Base-by-base conservation (phyloP, 2,113 vertebrate genomes). In the Myrmophylax atrothorax region DNA sequence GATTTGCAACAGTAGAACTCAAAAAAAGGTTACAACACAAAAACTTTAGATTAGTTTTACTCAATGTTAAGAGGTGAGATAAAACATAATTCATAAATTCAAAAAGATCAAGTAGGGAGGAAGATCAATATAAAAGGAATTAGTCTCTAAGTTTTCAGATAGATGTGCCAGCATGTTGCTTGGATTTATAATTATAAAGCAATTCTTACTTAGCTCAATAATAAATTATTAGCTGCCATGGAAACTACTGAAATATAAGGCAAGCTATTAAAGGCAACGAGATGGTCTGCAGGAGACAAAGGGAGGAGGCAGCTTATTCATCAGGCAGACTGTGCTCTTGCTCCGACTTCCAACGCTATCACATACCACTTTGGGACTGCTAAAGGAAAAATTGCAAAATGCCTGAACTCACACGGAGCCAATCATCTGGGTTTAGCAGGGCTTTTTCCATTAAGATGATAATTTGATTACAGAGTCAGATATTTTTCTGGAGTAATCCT, bases 151-250 rank as follows among this genome's bases (percentile, higher is more conserved):
- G 47, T 94, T 96, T 81, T 60, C 79, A 90, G 73, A 94, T 33
- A 68, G 63, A 90, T 92, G 88, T 87, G 82, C 93, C 79, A 93
- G 86, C 92, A 79, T 92, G 79, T 67, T 94, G 80, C 86, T 90
- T 90, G 44, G 88, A 84, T 96, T 97, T 96, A 74, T 90, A 96
- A 96, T 95, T 97, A 94, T 84, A 93, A 96, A 97, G 88, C 64
- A 94, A 84, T 96, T 93, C 96, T 94, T 95, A 89, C 80, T 92
- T 74, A 92, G 90, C 77, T 96, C 92, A 90, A 59, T 96, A 95
- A 95, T 95, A 96, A 96, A 96, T 95, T 97, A 92, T 90, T 93
- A 92, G 93, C 92, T 97, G 83, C 94, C 90, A 96, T 95, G 66
- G 94, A 91, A 97, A 97, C 96, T 38, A 47, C 80, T 62, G 73